These are phyloP conservation scores for Urechis unicinctus DNA, from an alignment of 2,888 invertebrate species.

Conservation along the genomic window DNA sequence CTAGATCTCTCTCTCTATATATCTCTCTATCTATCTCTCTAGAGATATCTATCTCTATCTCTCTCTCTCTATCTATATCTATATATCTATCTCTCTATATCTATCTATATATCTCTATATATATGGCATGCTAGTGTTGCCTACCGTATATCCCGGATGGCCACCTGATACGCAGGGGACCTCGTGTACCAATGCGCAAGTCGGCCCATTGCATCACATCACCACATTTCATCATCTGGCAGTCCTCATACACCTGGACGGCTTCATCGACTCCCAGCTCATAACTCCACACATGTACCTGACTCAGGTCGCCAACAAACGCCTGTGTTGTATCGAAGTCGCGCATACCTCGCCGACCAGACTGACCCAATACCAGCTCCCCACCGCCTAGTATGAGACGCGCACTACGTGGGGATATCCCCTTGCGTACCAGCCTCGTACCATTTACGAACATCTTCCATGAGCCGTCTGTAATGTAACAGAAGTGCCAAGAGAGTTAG, in stretches of 20 bases:
- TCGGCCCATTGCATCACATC: slow-evolving; percentile 50
- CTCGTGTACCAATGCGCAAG: slow-evolving; percentile 47
- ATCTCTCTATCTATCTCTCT: too few species aligned
- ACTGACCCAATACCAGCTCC: slow-evolving; percentile 43
- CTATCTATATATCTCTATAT: not conserved
- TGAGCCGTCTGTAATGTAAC: slow-evolving; percentile 15
- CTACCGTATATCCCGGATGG: slow-evolving; percentile 33
- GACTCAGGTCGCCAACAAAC: slow-evolving; percentile 43
- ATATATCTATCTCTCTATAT: too few species aligned
- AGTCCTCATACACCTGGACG: slow-evolving; percentile 26
- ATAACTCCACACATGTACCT: slow-evolving; percentile 47
- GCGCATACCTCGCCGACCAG: slow-evolving; percentile 3
- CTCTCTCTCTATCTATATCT: too few species aligned
- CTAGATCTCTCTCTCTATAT: too few species aligned
- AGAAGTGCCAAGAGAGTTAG: too few species aligned
- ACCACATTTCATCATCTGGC: slow-evolving; percentile 44
- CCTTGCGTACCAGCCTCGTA: not conserved
- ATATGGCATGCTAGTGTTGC: not conserved
- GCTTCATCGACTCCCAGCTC: slow-evolving; percentile 15
- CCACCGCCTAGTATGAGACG: slow-evolving; percentile 33
- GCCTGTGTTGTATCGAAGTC: slow-evolving; percentile 29
- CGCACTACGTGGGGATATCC: not conserved
- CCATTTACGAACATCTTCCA: slow-evolving; percentile 16
- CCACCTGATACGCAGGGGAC: slow-evolving; percentile 46
- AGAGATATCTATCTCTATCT: too few species aligned